Conservation (phyloP, 2,888 invertebrate genomes). For the Eumerus sabulonum region DNA sequence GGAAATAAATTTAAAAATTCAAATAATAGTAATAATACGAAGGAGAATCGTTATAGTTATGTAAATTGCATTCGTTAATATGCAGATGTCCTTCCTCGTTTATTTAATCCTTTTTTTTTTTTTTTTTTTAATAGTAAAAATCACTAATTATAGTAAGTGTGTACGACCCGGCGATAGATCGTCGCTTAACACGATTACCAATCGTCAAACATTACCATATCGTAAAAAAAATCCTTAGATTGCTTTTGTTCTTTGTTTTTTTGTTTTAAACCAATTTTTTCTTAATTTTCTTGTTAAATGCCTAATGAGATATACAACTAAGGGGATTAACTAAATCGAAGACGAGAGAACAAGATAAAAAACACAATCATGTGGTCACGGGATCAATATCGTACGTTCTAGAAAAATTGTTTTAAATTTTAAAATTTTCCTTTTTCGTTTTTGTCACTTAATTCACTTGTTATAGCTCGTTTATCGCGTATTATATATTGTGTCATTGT, state of each 20-base stretch:
- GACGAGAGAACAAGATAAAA: background rate
- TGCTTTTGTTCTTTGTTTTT: constrained; percentile 37
- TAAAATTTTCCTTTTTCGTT: too few species aligned
- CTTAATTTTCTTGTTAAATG: constrained; percentile 46
- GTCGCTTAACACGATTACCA: too few species aligned
- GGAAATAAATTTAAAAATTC: too few species aligned
- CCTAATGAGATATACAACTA: constrained; percentile 53
- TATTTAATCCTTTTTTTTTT: constrained; percentile 35
- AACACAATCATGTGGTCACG: constrained; percentile 31
- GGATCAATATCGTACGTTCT: constrained; percentile 50
- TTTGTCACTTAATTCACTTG: constrained; percentile 30
- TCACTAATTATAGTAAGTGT: background rate
- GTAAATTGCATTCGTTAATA: too few species aligned
- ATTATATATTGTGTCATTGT: background rate
- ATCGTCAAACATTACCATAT: too few species aligned
- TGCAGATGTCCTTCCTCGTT: too few species aligned
- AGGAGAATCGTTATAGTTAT: too few species aligned
- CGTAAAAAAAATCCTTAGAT: constrained; percentile 61
- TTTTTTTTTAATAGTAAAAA: constrained; percentile 2
- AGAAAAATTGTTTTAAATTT: constrained; percentile 57
- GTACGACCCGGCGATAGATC: too few species aligned
- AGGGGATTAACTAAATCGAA: constrained; percentile 38
- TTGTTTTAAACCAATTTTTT: constrained; percentile 27
- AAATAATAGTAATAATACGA: too few species aligned
- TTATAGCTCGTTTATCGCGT: constrained; percentile 11